phyloP scores from a whole-genome alignment of 2,797 vertebrate species.

The Pseudochirops cupreus region DNA sequence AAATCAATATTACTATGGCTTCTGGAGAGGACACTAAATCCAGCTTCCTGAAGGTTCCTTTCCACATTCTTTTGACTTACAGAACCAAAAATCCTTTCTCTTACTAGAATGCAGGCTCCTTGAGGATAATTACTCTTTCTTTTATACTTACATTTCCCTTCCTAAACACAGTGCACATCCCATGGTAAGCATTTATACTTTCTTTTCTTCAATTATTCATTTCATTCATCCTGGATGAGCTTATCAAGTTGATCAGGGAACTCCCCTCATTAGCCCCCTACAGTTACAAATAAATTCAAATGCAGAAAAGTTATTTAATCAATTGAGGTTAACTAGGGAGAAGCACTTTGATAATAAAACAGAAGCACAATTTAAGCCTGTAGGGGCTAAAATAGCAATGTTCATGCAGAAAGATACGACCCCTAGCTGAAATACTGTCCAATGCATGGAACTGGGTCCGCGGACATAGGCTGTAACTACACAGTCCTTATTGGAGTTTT shows the following conservation, averaged over 20 bases:
- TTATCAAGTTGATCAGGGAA: background rate
- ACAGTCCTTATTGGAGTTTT: constrained; percentile 36
- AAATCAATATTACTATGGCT: background rate
- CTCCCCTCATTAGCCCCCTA: background rate
- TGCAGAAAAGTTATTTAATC: background rate
- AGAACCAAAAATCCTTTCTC: background rate
- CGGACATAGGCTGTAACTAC: background rate
- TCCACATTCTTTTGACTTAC: background rate
- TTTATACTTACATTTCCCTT: background rate
- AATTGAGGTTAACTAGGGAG: background rate
- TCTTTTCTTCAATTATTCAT: background rate
- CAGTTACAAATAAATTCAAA: background rate
- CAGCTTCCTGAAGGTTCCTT: background rate
- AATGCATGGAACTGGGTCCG: background rate
- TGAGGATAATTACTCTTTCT: background rate
- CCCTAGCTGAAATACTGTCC: constrained; percentile 15
- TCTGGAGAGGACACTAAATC: background rate
- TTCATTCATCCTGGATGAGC: background rate
- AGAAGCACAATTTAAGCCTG: background rate
- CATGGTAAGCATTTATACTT: background rate
- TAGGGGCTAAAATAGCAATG: background rate
- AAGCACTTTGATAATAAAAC: constrained; percentile 19
- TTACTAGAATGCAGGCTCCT: background rate
- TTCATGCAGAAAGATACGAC: constrained; percentile 2
- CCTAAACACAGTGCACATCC: background rate